Conservation (phyloP, 2,797 vertebrate genomes). For the Alauda arvensis region DNA sequence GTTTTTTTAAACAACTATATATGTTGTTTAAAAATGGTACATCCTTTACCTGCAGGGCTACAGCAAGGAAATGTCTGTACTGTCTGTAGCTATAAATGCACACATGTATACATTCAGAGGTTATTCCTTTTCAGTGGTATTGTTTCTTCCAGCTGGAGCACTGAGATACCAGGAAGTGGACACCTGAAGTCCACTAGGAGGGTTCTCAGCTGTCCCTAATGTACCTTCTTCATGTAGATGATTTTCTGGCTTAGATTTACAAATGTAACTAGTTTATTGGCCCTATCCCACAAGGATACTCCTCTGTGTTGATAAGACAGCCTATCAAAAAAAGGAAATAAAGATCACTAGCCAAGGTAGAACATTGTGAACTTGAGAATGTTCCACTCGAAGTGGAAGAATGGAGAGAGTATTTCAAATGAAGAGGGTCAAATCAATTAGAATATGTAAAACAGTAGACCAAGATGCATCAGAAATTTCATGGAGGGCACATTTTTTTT, state of each 20-base stretch:
- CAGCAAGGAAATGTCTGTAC: not conserved
- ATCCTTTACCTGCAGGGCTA: not conserved
- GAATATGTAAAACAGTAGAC: not conserved
- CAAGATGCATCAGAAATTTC: not conserved
- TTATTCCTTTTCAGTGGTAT: not conserved
- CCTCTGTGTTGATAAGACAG: conserved; percentile 2
- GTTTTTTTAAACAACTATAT: no score
- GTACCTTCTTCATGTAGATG: conserved; percentile 4
- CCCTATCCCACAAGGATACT: conserved; percentile 1
- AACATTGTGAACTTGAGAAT: not conserved
- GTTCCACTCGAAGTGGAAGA: not conserved
- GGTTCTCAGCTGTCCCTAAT: not conserved
- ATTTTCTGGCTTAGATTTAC: not conserved
- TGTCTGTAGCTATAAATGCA: not conserved
- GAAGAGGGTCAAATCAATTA: not conserved
- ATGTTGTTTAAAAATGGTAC: not conserved
- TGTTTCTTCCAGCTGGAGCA: not conserved
- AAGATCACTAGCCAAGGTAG: not conserved
- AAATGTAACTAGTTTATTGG: conserved; percentile 6
- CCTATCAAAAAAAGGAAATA: conserved; percentile 34
- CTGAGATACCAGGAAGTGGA: not conserved
- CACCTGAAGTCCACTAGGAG: not conserved
- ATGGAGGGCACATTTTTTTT: not conserved
- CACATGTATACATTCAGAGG: not conserved
- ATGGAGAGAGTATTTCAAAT: not conserved